These are phyloP conservation scores for Poeciliopsis occidentalis DNA, from an alignment of 2,113 vertebrate genomes.

Conservation along the genomic window DNA sequence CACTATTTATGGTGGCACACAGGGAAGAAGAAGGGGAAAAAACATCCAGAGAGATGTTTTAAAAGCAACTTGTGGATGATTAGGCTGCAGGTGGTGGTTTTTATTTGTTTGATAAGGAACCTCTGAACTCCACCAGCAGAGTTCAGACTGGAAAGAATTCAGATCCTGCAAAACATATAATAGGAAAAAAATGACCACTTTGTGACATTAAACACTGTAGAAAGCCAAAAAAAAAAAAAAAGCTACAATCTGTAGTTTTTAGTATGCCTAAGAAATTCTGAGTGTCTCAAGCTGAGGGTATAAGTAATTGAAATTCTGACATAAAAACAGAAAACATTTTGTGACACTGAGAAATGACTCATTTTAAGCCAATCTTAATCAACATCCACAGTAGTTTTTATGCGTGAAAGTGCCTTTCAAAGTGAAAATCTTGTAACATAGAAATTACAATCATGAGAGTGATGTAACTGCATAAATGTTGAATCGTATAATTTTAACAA, in stretches of 20 bases:
- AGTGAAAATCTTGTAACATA: too few relatives aligned
- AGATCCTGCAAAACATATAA: not conserved
- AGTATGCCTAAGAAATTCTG: too few relatives aligned
- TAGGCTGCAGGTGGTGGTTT: conserved; percentile 4
- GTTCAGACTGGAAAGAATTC: not conserved
- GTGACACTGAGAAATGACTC: too few relatives aligned
- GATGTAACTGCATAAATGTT: too few relatives aligned
- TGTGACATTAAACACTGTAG: not conserved
- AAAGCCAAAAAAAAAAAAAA: not conserved
- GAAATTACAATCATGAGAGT: too few relatives aligned
- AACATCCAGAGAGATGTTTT: conserved; percentile 22
- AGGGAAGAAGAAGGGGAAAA: conserved; percentile 6
- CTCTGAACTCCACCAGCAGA: not conserved
- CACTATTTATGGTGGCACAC: conserved; percentile 58
- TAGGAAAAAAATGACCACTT: not conserved
- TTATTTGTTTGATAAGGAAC: not conserved
- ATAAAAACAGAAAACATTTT: too few relatives aligned
- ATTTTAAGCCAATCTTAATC: too few relatives aligned
- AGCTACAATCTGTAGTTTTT: not conserved
- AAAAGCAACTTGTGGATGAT: conserved; percentile 21
- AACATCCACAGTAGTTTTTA: too few relatives aligned
- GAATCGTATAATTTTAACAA: too few relatives aligned
- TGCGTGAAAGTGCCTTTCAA: too few relatives aligned
- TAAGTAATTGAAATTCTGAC: too few relatives aligned
- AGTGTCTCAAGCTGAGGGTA: too few relatives aligned